These are phyloP conservation scores for Tethya wilhelma DNA, from an alignment of 37 sponge, comb jelly and placozoan genomes.

Conservation along the genomic window DNA sequence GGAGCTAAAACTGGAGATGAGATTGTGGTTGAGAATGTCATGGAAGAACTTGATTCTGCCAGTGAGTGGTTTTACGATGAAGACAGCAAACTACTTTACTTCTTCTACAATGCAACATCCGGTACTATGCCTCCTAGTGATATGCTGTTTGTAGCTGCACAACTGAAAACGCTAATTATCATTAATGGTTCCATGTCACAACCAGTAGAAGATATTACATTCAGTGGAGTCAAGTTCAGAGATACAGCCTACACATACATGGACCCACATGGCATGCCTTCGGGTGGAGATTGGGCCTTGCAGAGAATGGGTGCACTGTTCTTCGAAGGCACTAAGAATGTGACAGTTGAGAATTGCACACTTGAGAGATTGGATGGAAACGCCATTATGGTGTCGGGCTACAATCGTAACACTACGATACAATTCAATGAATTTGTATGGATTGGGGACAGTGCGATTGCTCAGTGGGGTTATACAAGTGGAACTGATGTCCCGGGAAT, in stretches of 20 bases:
- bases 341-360: slow-evolving; percentile 29
- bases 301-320: slow-evolving; percentile 63
- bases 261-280: slow-evolving; percentile 58
- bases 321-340: slow-evolving; percentile 52
- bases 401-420: slow-evolving; percentile 53
- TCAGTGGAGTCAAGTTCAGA: slow-evolving; percentile 41
- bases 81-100: slow-evolving; percentile 33
- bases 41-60: slow-evolving; percentile 69
- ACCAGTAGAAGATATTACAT: slow-evolving; percentile 41
- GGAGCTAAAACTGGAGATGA: slow-evolving; percentile 54
- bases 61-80: slow-evolving; percentile 77
- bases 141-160: slow-evolving; percentile 23
- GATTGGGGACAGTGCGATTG: slow-evolving; percentile 78
- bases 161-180: slow-evolving; percentile 31
- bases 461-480: slow-evolving; percentile 54
- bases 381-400: slow-evolving; percentile 48
- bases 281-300: slow-evolving; percentile 70
- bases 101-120: slow-evolving; percentile 37
- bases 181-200: slow-evolving; percentile 20
- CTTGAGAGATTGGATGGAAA: slow-evolving; percentile 69
- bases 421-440: slow-evolving; percentile 60
- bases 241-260: slow-evolving; percentile 72
- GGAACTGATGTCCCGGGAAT: slow-evolving; percentile 26
- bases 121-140: slow-evolving; percentile 44
- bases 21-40: slow-evolving; percentile 58